Conservation (phyloP, 2,797 vertebrate species). For the Siniperca scherzeri region DNA sequence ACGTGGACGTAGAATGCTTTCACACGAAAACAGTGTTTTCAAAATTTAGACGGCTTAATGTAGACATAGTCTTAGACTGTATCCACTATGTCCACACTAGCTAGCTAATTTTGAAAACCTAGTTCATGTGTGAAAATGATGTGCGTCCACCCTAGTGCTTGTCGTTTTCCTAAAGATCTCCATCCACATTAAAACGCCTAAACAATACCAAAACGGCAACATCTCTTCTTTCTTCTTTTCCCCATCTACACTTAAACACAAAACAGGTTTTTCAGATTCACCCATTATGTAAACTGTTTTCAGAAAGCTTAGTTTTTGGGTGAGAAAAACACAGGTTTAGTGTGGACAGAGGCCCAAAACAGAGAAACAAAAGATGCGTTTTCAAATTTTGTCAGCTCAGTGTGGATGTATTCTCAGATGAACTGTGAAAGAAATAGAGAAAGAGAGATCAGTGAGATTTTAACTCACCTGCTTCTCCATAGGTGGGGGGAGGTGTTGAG, state of each 20-base stretch:
- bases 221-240: neutral
- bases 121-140: neutral
- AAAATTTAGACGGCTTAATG: too few relatives aligned
- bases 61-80: neutral
- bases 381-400: neutral
- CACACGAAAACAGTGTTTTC: neutral
- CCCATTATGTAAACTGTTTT: neutral
- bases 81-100: neutral
- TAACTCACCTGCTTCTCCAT: conserved; percentile 70
- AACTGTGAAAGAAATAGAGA: neutral
- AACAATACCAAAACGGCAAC: too few relatives aligned
- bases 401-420: neutral
- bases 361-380: neutral
- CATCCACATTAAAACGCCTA: too few relatives aligned
- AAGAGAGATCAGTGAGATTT: neutral
- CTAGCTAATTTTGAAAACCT: neutral
- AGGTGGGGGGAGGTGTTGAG: conserved; percentile 75
- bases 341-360: neutral
- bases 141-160: too few relatives aligned
- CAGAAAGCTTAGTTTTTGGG: neutral
- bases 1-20: neutral
- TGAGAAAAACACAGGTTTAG: neutral
- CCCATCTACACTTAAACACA: neutral
- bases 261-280: neutral
- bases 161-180: too few relatives aligned